Evolutionary conservation across 2,797 vertebrate species (phyloP).

Genomic region (Tragelaphus oryx): DNA sequence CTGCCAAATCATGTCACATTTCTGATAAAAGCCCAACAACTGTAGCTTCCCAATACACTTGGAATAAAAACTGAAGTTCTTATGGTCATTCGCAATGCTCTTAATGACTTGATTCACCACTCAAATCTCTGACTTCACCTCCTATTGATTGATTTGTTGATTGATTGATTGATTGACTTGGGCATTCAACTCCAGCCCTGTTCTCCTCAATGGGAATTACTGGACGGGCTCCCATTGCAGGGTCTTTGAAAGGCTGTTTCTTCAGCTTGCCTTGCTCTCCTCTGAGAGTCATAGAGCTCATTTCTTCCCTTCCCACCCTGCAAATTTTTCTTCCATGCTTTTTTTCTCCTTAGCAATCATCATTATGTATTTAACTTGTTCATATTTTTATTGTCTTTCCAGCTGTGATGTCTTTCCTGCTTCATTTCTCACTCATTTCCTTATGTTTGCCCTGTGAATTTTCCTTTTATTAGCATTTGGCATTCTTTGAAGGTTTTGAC

Average conservation of each 20-base stretch:
- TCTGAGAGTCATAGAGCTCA: neutral
- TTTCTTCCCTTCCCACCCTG: neutral
- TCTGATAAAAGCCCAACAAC: neutral
- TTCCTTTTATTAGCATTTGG: neutral
- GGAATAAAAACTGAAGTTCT: neutral
- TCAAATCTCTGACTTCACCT: neutral
- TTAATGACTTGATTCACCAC: neutral
- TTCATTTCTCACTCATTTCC: neutral
- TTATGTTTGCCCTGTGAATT: neutral
- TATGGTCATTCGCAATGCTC: neutral
- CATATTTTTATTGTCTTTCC: constrained; percentile 6
- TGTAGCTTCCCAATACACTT: neutral
- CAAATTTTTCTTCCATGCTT: neutral
- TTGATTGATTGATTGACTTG: neutral
- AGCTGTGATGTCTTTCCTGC: neutral
- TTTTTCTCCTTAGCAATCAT: neutral
- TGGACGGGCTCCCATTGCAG: neutral
- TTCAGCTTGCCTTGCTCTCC: neutral
- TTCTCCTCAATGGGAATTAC: neutral
- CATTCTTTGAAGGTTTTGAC: neutral
- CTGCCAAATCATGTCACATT: neutral
- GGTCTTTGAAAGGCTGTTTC: neutral
- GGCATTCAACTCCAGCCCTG: neutral
- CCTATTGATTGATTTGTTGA: neutral
- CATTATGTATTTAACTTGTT: neutral